Percentiles rank a stretch among this genome's conserved stretches.
Conservation (phyloP, 2,888 invertebrate genomes). For the Nowickia ferox region DNA sequence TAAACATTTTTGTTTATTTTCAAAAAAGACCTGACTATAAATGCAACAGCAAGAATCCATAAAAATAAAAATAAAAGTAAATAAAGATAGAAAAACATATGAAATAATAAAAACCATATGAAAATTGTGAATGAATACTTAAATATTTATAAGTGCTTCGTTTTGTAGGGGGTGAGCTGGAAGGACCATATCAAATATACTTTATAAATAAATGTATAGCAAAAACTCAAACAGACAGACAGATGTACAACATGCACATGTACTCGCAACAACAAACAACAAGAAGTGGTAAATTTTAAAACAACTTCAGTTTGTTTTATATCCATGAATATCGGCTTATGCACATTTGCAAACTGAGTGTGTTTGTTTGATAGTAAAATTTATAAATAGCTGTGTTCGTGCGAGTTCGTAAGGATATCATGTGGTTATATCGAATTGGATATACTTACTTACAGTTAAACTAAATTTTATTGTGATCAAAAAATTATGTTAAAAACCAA, state of each 20-base stretch:
- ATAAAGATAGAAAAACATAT: slow-evolving; percentile 16
- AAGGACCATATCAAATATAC: neutral
- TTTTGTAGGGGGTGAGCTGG: neutral
- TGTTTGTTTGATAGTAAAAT: neutral
- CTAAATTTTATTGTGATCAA: slow-evolving; percentile 18
- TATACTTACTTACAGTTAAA: slow-evolving; percentile 69
- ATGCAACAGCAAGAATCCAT: slow-evolving; percentile 22
- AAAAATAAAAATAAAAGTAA: slow-evolving; percentile 44
- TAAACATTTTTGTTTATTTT: slow-evolving; percentile 44
- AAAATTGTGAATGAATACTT: slow-evolving; percentile 54
- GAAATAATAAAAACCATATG: slow-evolving; percentile 59
- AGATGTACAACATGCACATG: neutral
- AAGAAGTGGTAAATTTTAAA: slow-evolving; percentile 58
- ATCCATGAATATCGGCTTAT: slow-evolving; percentile 40
- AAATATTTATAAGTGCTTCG: slow-evolving; percentile 41
- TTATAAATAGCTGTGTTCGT: neutral
- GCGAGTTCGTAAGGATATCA: slow-evolving; percentile 52
- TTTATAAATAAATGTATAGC: slow-evolving; percentile 24
- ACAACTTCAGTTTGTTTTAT: slow-evolving; percentile 53
- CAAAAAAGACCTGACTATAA: slow-evolving; percentile 48
- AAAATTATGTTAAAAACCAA: neutral
- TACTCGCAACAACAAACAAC: slow-evolving; percentile 55
- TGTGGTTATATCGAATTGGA: slow-evolving; percentile 64
- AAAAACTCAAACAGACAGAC: slow-evolving; percentile 23
- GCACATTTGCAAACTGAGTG: neutral